Evolutionary conservation across 92 coral and sea anemone species (phyloP), one percentile per base, ranked within the genome.

Genomic region (Phymanthus crucifer): DNA sequence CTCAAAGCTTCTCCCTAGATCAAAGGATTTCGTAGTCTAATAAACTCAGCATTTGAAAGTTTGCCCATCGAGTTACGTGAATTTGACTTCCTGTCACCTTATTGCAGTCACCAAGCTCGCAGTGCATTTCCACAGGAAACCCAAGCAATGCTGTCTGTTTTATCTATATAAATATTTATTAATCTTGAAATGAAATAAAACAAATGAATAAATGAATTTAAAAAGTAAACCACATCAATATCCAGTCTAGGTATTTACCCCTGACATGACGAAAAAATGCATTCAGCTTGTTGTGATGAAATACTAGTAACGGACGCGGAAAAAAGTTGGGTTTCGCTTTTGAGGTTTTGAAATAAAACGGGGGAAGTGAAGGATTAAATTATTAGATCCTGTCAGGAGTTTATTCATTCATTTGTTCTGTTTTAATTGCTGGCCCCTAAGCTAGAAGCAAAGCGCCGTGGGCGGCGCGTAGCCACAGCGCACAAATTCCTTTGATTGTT

Each of bases 401-500:
- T 61, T 8, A 54, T 54, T 54, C 24, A 54, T 29, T 13, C 33
- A 24, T 61, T 24, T 27, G 29, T 27, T 9, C 33, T 1, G 68
- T 61, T 61, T 61, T 24, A 61, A 61, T 24, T 29, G 13, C 29
- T 61, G 68, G 68, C 19, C 68, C 64, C 31, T 21, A 54, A 54
- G 35, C 34, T 2, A 61, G 68, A 17, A 12, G 17, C 19, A 33
- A 10, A 6, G 68, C 33, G 34, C 68, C 36, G 68, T 27, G 68
- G 68, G 68, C 68, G 68, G 27, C 21, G 36, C 8, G 13, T 3
- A 43, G 27, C 34, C 33, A 24, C 33, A 24, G 68, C 29, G 34
- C 32, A 12, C 14, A 61, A 61, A 77, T 77, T 77, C 81, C 81
- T 24, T 24, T 19, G 58, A 40, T 64, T 77, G 33, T 32, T 77